Evolutionary conservation across 2,888 invertebrate species (phyloP), one percentile per base, ranked within the genome.

Genomic region (Laspeyria flexula): DNA sequence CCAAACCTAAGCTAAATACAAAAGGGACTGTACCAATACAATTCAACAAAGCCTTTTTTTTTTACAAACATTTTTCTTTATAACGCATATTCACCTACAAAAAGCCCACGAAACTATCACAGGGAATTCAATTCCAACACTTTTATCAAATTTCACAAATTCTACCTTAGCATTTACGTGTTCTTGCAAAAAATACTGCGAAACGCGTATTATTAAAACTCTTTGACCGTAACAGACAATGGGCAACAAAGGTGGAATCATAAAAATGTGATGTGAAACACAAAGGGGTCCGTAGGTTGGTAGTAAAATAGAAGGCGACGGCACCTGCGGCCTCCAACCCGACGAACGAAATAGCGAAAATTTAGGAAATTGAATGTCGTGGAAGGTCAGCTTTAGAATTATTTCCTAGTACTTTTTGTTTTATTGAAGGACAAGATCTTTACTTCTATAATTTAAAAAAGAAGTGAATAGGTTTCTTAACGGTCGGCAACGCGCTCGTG

Each of bases 151-250:
- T 60, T 55, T 53, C 33, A 47, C 23, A 43, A 52, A 64, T 56
- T 44, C 55, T 25, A 34, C 40, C 33, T 34, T 16, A 44, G 2
- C 25, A 41, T 38, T 29, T 34, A 43, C 42, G 34, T 33, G 40
- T 31, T 39, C 35, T 35, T 39, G 39, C 39, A 51, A 64, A 54
- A 58, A 60, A 55, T 29, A 46, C 48, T 42, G 34, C 54, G 43
- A 53, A 53, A 57, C 54, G 53, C 60, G 69, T 66, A 69, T 73
- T 77, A 77, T 77, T 75, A 75, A 78, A 77, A 71, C 72, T 70
- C 69, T 72, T 74, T 75, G 76, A 72, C 71, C 68, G 71, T 70
- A 67, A 66, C 65, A 66, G 66, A 58, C 66, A 71, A 63, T 66
- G 60, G 57, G 63, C 45, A 55, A 61, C 73, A 75, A 70, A 71